A percentile compares a stretch with the other conserved stretches of the same genome.
Conservation (phyloP, 1,140 invertebrate genomes). For the Listronotus bonariensis region DNA sequence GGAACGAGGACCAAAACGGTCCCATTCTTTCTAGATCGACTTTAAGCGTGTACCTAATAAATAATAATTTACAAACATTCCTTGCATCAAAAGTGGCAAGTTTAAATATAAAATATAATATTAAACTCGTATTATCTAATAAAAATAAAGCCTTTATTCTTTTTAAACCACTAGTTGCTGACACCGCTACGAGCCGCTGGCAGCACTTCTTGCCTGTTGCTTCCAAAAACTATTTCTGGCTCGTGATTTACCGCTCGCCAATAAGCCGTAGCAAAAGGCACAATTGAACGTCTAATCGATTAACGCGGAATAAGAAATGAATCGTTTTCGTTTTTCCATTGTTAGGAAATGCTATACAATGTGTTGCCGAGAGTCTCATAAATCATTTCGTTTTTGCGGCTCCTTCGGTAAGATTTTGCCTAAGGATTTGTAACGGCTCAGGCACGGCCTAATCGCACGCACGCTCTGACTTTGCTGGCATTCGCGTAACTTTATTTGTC, state of each 20-base stretch:
- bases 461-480: slow-evolving; percentile 1
- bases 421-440: slow-evolving; percentile 11
- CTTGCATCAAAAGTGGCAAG: too few species aligned
- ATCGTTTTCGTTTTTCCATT: slow-evolving; percentile 28
- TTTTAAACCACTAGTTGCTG: slow-evolving; percentile 36
- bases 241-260: slow-evolving; percentile 43
- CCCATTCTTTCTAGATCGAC: too few species aligned
- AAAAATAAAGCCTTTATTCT: slow-evolving; percentile 10
- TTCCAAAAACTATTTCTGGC: slow-evolving; percentile 31
- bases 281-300: slow-evolving; percentile 44
- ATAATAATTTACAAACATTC: too few species aligned
- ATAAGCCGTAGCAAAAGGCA: slow-evolving; percentile 41
- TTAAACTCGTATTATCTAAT: background rate
- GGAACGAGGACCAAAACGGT: too few species aligned
- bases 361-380: slow-evolving; percentile 24
- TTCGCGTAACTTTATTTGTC: slow-evolving; percentile 1
- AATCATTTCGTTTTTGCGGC: slow-evolving; percentile 15
- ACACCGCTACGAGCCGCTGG: background rate
- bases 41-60: too few species aligned
- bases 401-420: slow-evolving; percentile 4
- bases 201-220: slow-evolving; percentile 33
- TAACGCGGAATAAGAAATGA: slow-evolving; percentile 43
- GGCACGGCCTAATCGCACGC: slow-evolving; percentile 1
- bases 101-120: background rate
- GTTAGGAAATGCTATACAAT: slow-evolving; percentile 37